These are phyloP conservation scores for Scortum barcoo DNA, from an alignment of 2,113 vertebrate species.

Conservation along the genomic window DNA sequence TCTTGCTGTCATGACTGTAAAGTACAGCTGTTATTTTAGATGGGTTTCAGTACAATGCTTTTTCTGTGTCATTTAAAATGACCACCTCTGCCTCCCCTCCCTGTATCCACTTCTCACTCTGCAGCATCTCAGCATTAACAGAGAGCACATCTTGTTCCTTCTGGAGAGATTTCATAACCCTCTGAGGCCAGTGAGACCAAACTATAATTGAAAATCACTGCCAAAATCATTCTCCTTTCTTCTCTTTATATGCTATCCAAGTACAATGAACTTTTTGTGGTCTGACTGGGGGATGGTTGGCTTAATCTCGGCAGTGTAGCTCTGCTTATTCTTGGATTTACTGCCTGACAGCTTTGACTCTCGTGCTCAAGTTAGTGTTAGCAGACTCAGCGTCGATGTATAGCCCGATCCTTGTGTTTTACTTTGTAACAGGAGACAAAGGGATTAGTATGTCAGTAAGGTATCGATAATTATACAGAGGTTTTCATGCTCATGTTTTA, in stretches of 20 bases:
- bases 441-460: constrained; percentile 40
- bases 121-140: constrained; percentile 4
- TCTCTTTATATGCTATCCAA: constrained; percentile 68
- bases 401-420: constrained; percentile 47
- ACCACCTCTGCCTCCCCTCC: not conserved
- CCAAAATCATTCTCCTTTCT: constrained; percentile 59
- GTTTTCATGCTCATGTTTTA: not conserved
- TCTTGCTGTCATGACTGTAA: not conserved
- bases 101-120: constrained; percentile 11
- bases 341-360: constrained; percentile 55
- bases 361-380: constrained; percentile 22
- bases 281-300: constrained; percentile 67
- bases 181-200: constrained; percentile 28
- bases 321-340: constrained; percentile 61
- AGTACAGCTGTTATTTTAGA: not conserved
- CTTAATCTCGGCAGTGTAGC: constrained; percentile 62
- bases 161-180: constrained; percentile 44
- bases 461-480: constrained; percentile 22
- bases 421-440: constrained; percentile 39
- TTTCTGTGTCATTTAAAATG: constrained; percentile 1
- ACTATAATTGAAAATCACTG: constrained; percentile 56
- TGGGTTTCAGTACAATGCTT: not conserved
- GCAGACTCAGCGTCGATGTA: constrained; percentile 21
- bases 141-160: constrained; percentile 18
- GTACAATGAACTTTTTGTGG: constrained; percentile 75